Conservation (phyloP, 1,140 invertebrate species). For the Anastrepha obliqua region DNA sequence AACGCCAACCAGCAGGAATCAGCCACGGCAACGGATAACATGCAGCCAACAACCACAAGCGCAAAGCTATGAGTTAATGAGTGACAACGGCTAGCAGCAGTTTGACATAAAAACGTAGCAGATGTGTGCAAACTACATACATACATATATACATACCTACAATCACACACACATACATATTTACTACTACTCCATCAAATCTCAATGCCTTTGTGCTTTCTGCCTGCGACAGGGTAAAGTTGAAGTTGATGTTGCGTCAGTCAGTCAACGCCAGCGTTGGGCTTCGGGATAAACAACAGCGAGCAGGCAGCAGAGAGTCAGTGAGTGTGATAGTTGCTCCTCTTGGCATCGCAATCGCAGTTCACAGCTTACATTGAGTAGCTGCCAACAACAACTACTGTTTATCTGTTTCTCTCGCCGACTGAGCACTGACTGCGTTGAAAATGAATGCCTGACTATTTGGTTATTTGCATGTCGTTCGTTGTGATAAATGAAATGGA, state of each 20-base stretch:
- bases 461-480: not conserved
- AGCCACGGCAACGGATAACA: not conserved
- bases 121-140: not conserved
- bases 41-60: not conserved
- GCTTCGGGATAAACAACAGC: not conserved
- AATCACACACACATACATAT: not conserved
- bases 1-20: not conserved
- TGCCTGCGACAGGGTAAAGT: not conserved
- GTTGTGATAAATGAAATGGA: constrained; percentile 33
- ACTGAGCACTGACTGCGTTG: not conserved
- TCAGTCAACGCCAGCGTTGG: not conserved
- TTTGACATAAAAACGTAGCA: not conserved
- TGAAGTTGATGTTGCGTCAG: not conserved
- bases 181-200: not conserved
- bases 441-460: too few species aligned
- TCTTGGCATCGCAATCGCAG: not conserved
- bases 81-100: not conserved
- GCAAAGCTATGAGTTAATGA: not conserved
- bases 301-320: not conserved
- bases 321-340: not conserved
- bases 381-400: not conserved
- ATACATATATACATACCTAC: not conserved
- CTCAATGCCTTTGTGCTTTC: not conserved
- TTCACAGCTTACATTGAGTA: constrained; percentile 10
- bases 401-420: not conserved